Percentiles rank a stretch among this genome's conserved stretches.
phyloP scores from a whole-genome alignment of 2,113 vertebrate genomes.

The Myotis brandtii region DNA sequence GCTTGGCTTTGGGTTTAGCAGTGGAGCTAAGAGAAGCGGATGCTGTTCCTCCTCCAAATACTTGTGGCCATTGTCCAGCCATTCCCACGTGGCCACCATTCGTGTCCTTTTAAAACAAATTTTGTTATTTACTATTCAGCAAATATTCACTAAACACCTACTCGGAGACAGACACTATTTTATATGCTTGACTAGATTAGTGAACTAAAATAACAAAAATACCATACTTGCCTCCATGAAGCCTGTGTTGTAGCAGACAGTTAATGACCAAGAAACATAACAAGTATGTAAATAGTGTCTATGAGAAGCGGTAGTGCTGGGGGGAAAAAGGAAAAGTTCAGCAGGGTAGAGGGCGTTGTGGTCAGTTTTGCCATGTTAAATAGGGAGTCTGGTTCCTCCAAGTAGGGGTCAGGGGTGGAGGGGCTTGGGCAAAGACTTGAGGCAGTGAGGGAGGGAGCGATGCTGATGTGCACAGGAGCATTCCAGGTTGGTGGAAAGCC shows the following conservation, averaged over 20 bases:
- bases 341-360: background rate
- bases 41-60: background rate
- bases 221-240: background rate
- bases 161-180: background rate
- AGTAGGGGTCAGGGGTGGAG: too few species aligned
- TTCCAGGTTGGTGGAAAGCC: background rate
- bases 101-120: background rate
- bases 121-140: background rate
- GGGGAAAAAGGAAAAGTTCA: background rate
- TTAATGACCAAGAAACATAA: background rate
- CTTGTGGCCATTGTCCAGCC: background rate
- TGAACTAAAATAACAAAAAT: background rate
- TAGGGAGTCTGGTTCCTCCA: background rate
- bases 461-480: background rate
- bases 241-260: background rate
- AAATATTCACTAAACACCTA: background rate
- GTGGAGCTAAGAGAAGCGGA: background rate
- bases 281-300: background rate
- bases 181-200: background rate
- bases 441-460: background rate
- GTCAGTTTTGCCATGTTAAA: background rate
- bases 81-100: background rate
- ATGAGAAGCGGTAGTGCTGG: background rate
- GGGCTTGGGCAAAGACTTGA: background rate
- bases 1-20: background rate